phyloP scores from a whole-genome alignment of 2,888 invertebrate species.

The Nesidiocoris tenuis region DNA sequence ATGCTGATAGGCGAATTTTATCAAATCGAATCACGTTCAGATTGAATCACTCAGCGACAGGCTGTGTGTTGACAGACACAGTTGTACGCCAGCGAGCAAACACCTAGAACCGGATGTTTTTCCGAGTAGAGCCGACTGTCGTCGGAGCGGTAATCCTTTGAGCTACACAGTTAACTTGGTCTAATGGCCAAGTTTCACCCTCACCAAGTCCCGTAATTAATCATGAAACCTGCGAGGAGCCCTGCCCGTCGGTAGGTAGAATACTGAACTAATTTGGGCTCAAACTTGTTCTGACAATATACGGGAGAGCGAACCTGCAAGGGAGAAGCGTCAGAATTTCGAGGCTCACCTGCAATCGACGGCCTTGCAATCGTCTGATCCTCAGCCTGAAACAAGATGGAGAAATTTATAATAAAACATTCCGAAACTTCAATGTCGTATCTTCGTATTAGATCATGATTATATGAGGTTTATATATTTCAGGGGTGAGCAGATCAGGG shows the following conservation, averaged over 20 bases:
- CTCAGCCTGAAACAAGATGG: constrained; percentile 7
- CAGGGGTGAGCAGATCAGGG: no score
- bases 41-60: no score
- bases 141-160: constrained; percentile 17
- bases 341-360: constrained; percentile 14
- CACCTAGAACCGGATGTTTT: background rate
- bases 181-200: constrained; percentile 28
- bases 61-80: no score
- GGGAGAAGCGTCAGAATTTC: background rate
- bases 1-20: no score
- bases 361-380: constrained; percentile 2
- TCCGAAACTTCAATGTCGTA: background rate
- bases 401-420: background rate
- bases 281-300: constrained; percentile 8
- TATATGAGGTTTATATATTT: no score
- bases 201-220: constrained; percentile 22
- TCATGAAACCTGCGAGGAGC: constrained; percentile 8
- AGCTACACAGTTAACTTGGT: background rate
- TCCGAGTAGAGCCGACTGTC: background rate
- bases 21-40: no score
- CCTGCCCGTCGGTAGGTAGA: background rate
- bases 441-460: no score
- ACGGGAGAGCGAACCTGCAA: background rate
- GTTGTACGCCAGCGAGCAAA: no score
- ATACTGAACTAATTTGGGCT: constrained; percentile 20